Base-by-base conservation (phyloP, 1,140 invertebrate genomes). In the Micrasema minimum region DNA sequence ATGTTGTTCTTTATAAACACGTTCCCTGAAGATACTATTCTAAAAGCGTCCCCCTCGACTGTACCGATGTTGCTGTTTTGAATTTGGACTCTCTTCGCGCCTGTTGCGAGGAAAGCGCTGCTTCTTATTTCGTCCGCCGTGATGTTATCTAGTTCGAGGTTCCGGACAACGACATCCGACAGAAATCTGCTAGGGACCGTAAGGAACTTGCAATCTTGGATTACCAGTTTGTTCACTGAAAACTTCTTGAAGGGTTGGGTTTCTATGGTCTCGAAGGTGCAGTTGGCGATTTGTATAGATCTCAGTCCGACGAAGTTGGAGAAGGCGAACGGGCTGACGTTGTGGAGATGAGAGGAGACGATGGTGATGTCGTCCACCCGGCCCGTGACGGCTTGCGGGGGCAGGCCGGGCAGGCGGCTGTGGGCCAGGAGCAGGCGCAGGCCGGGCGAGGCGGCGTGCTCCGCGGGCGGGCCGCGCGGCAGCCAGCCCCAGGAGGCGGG, bases 211-310 rank as follows among this genome's bases (percentile, higher is more conserved):
- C 80, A 83, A 0, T 86, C 85, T 1, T 84, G 83, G 26, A 92
- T 82, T 31, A 87, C 80, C 72, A 93, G 82, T 71, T 87, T 88
- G 31, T 86, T 83, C 0, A 90, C 87, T 26, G 88, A 86, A 77
- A 94, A 92, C 79, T 92, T 92, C 69, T 93, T 93, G 75, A 94
- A 92, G 1, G 91, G 88, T 78, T 93, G 90, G 22, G 87, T 85
- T 73, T 92, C 88, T 14, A 92, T 84, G 7, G 81, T 85, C 22
- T 86, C 84, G 16, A 92, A 81, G 1, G 74, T 77, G 62, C 87
- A 87, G 74, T 91, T 84, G 12, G 66, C 77, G 26, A 90, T 77
- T 72, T 86, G 81, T 51, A 90, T 81, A 22, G 78, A 83, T 72
- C 83, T 81, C n/a, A 83, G 82, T 59, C 87, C 86, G 2, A 83